phyloP scores from a whole-genome alignment of 2,797 vertebrate species.

The Callimico goeldii region DNA sequence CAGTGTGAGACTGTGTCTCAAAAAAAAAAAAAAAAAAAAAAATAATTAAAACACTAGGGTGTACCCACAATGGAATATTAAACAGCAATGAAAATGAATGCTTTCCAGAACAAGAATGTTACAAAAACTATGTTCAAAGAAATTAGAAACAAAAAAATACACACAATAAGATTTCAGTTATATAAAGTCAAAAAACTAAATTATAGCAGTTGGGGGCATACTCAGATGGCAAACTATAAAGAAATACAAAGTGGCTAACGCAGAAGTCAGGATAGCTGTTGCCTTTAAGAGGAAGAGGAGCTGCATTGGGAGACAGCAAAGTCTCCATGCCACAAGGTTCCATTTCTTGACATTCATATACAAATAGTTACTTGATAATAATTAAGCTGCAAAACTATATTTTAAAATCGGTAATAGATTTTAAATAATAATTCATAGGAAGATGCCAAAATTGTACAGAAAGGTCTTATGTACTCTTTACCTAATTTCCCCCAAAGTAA shows the following conservation, averaged over 20 bases:
- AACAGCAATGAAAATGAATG: not conserved
- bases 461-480: not conserved
- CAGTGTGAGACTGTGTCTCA: too few species aligned
- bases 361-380: not conserved
- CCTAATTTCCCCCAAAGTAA: not conserved
- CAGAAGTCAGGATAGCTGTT: not conserved
- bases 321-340: not conserved
- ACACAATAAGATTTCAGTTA: not conserved
- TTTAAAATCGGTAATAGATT: not conserved
- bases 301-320: not conserved
- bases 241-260: not conserved
- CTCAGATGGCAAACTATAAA: not conserved
- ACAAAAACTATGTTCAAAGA: not conserved
- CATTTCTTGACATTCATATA: not conserved
- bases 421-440: not conserved
- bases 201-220: not conserved
- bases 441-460: not conserved
- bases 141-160: not conserved
- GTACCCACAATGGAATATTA: not conserved
- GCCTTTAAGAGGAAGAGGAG: not conserved
- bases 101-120: not conserved
- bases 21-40: too few species aligned
- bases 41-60: not conserved
- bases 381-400: not conserved
- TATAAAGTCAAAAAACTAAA: not conserved